Base-by-base conservation (phyloP, 2,113 vertebrate species). In the Microcebus ravelobensis region DNA sequence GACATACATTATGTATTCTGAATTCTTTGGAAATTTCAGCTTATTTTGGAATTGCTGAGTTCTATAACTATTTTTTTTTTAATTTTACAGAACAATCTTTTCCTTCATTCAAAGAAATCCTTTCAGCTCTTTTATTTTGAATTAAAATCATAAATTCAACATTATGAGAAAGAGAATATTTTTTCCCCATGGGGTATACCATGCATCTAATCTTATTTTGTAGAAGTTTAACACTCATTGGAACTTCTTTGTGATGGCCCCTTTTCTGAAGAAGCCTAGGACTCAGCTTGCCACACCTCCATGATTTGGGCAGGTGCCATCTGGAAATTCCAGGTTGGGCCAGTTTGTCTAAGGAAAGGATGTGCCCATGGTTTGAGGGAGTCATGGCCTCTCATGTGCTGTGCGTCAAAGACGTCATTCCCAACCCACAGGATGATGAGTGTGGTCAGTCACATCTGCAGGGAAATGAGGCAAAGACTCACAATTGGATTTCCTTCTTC, bases 1-100 rank as follows among this genome's bases (percentile, higher is more conserved):
- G 25, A 71, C 25, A 50, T 57, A 83, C 52, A 36, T 7, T 57
- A 36, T 34, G 25, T 20, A 23, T 25, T 36, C 34, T 52, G 81
- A 65, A 81, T 65, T 87, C 67, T 86, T 84, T 39, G 88, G 91
- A 83, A 94, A 94, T 88, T 80, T 84, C 57, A 80, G 34, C 18
- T 88, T 79, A 79, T 74, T 15, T 73, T 76, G 55, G 23, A 89
- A 57, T 2, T 67, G 76, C 65, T 88, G 18, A 81, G n/a, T 70
- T 15, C 39, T 93, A 36, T 21, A 55, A 39, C 29, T 29, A 42
- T 79, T 39, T 57, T 57, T 57, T 57, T 18, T 57, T 74, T 36
- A 36, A 73, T 83, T 65, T 74, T 79, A 73, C 31, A 91, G 55
- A 74, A 74, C 74, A 17, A 63, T 70, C 36, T 67, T 52, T 42